Evolutionary conservation across 2,797 vertebrate species (phyloP).

Genomic region (Eleutherodactylus coqui): DNA sequence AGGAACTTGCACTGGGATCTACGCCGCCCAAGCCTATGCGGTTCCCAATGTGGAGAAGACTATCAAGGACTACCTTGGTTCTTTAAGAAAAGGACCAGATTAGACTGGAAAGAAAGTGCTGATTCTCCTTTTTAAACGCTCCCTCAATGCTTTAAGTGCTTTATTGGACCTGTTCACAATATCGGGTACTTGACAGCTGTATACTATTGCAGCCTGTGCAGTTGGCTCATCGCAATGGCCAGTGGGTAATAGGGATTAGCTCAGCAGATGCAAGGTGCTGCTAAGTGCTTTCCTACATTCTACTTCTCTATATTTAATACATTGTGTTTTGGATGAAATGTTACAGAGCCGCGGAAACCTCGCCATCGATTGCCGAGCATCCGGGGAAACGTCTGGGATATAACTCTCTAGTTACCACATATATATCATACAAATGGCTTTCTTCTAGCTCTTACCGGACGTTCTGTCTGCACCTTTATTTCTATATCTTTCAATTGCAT

Average conservation of each 20-base stretch:
- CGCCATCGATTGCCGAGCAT: neutral
- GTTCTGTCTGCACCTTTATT: slow-evolving; percentile 2
- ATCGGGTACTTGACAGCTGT: slow-evolving; percentile 24
- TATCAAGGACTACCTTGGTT: slow-evolving; percentile 82
- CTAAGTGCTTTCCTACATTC: slow-evolving; percentile 43
- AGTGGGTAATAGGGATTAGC: slow-evolving; percentile 14
- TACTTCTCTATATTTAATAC: slow-evolving; percentile 29
- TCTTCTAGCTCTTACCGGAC: neutral
- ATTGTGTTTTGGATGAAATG: slow-evolving; percentile 29
- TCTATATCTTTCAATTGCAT: neutral
- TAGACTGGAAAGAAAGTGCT: slow-evolving; percentile 69
- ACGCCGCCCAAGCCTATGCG: slow-evolving; percentile 86
- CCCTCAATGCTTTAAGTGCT: slow-evolving; percentile 56
- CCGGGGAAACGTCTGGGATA: neutral
- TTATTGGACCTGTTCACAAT: slow-evolving; percentile 37
- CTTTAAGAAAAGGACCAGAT: slow-evolving; percentile 84
- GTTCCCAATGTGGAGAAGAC: slow-evolving; percentile 90
- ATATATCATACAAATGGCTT: neutral
- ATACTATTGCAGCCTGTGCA: slow-evolving; percentile 12
- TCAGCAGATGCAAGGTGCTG: slow-evolving; percentile 26
- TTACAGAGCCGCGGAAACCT: slow-evolving; percentile 13
- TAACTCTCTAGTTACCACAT: neutral
- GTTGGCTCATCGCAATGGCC: slow-evolving; percentile 24
- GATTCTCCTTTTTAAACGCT: slow-evolving; percentile 41
- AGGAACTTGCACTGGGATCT: slow-evolving; percentile 90